A percentile compares a stretch with the other conserved stretches of the same genome.
Conservation (phyloP, 2,888 invertebrate species). For the Dynastes hyllus region DNA sequence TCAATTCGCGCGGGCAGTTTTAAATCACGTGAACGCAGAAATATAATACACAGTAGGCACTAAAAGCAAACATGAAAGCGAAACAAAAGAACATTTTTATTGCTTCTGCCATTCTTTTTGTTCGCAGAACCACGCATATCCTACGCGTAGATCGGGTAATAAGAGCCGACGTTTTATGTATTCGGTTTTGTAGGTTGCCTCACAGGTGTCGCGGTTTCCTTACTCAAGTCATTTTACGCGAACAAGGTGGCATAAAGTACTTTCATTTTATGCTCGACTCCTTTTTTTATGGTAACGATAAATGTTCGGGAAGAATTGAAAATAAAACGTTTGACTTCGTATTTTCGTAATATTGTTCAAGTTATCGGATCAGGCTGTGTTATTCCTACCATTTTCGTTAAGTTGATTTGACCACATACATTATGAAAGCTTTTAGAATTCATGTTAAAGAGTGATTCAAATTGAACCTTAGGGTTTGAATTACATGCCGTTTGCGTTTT, state of each 20-base stretch:
- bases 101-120: constrained; percentile 1
- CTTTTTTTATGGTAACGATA: constrained; percentile 32
- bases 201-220: constrained; percentile 30
- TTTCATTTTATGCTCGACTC: constrained; percentile 13
- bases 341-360: background rate
- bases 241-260: constrained; percentile 24
- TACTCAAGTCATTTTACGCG: constrained; percentile 2
- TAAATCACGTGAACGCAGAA: background rate
- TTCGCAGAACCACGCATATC: background rate
- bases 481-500: background rate
- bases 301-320: constrained; percentile 23
- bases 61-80: background rate
- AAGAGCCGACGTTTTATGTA: constrained; percentile 7
- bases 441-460: background rate
- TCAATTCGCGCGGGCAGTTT: constrained; percentile 9
- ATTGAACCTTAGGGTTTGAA: background rate
- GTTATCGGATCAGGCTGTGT: background rate
- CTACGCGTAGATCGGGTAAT: background rate
- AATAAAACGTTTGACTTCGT: constrained; percentile 26
- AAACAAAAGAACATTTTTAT: background rate
- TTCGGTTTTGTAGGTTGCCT: constrained; percentile 1
- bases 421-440: too few relatives aligned
- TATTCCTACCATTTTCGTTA: background rate
- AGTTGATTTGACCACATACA: background rate
- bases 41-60: too few relatives aligned